Base-by-base conservation (phyloP, 1,140 invertebrate species). In the Aradophagus sp. region DNA sequence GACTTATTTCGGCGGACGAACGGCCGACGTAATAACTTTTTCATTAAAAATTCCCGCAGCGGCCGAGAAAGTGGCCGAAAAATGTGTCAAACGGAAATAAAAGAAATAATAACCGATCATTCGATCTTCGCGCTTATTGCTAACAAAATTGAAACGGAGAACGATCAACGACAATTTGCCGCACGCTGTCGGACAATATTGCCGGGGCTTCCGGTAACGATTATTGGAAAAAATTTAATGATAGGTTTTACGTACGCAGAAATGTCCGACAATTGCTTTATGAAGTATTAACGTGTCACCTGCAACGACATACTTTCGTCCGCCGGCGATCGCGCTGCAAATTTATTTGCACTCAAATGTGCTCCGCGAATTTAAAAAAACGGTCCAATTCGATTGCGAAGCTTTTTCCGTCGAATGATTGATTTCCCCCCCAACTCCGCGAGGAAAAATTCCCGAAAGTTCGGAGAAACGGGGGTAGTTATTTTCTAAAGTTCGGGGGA, bases 181-280 rank as follows among this genome's bases (percentile, higher is more conserved):
- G 12, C 61, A 55, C 61, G 42, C 36, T 52, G 48, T 8, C 32
- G 27, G 32, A 23, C 27, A 55, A 65, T 65, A 55, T 55, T 41
- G 61, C 10, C 50, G 19, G 26, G 17, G 4, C 35, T 12, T 0
- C 29, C 42, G 14, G 34, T 17, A 34, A 45, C 48, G 59, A 55
- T 65, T 65, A 65, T 65, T 65, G 61, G 61, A 23, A 65, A 65
- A 65, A 63, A 65, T 65, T 65, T 47, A 55, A 48, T 50, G 50
- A 27, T 16, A 23, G 29, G 38, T 27, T 45, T 45, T 45, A 53
- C 53, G 59, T 47, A 55, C 48, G 61, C 42, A 13, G 42, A 53
- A 65, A 65, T 55, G 61, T 65, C 61, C 23, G 48, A 55, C 61
- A 65, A 65, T 65, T 55, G 41, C 41, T 55, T 65, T 65, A 65